Base-by-base conservation (phyloP, 2,113 vertebrate genomes). In the Chunga burmeisteri region DNA sequence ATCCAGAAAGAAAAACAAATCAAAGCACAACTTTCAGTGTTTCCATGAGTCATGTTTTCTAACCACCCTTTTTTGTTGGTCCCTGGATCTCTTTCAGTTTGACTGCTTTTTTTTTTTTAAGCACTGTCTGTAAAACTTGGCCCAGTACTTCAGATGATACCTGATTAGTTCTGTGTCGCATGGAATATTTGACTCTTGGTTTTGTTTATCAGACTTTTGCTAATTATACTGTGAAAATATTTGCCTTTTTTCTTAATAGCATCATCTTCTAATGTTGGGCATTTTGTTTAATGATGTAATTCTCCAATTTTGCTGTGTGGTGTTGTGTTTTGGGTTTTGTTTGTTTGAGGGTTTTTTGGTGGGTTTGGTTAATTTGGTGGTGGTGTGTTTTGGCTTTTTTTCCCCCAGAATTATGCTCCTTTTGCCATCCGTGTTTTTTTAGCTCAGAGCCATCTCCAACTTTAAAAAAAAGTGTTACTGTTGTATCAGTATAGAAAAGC, bases 11-110 rank as follows among this genome's bases (percentile, higher is more conserved):
- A 55, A 81, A 91, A 95, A 38, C 58, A 82, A 89, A 94, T 44
- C 63, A 62, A 74, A 74, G 56, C 56, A 55, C 52, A 74, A 13
- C 29, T 38, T 82, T 18, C 61, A 55, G 32, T 25, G 38, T 93
- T 94, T 81, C 65, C 27, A 10, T 93, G 84, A 95, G 25, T 94
- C 73, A n/a, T 70, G 53, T 88, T 77, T 91, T 91, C 67, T 94
- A 34, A 66, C 59, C 46, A 21, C 36, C 23, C 38, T 63, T 46
- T 59, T 81, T 73, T 56, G 26, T 77, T 84, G 68, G 38, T 70
- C 30, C 58, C 50, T 81, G 73, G 40, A 70, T 91, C 55, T 84
- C 61, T 61, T 81, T 84, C 36, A 70, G 46, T 53, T 89, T 13
- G 20, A 49, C 30, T 70, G 8, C 23, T 55, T 71, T 30, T 56